Evolutionary conservation across 2,113 vertebrate genomes (phyloP), one percentile per base, ranked within the genome.

Genomic region (Psephotus haematonotus): DNA sequence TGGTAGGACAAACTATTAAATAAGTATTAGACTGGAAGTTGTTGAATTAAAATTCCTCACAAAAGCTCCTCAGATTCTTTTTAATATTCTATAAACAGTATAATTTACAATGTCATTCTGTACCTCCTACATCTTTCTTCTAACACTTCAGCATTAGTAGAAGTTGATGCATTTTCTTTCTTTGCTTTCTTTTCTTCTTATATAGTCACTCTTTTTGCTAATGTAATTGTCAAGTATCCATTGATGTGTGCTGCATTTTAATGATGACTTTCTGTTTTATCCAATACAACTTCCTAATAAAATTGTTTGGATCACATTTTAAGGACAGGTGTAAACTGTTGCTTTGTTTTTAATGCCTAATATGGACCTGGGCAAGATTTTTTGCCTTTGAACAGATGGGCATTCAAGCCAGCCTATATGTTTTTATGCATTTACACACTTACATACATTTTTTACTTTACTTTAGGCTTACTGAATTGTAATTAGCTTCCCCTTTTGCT

Each of bases 181-280:
- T 92, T 76, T 62, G 59, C 41, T 71, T 80, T 71, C 39, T n/a
- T 83, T 91, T 90, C 60, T 82, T 57, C 47, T 90, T 85, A 67
- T 86, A 62, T 27, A 84, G 52, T 49, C 46, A 64, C 15, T 65
- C 63, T 86, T 91, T 92, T 92, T 88, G 52, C 80, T 90, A 63
- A 37, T 79, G 49, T 81, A 90, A 91, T 52, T 82, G 93, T 92
- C 67, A 82, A 19, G 50, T 62, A 74, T 64, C 60, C 69, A 63
- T n/a, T 78, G 47, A 88, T 82, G 76, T 90, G 75, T 86, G 88
- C 27, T 81, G 39, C 39, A 72, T 95, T 95, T 93, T 94, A 91
- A 90, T 49, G 69, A 81, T 11, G 19, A 63, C 24, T 78, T 82
- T 89, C 93, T 76, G 53, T 85, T 95, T 93, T 93, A 94, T 80